Conservation (phyloP, 2,113 vertebrate species). For the Psammodynastes pulverulentus region DNA sequence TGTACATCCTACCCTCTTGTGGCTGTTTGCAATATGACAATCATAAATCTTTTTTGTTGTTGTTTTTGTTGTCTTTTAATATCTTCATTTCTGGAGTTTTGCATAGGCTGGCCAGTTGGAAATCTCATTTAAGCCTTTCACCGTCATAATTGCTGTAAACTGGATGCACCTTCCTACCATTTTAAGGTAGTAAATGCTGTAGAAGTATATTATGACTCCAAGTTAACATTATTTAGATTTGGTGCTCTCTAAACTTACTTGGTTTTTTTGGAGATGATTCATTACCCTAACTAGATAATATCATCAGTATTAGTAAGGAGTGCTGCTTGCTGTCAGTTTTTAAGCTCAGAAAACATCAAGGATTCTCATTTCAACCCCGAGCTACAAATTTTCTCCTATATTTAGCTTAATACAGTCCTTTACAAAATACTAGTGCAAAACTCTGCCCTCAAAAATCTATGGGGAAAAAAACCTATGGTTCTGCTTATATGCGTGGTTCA, state of each 20-base stretch:
- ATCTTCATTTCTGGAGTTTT: neutral
- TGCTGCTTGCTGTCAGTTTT: too few relatives aligned
- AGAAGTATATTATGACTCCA: neutral
- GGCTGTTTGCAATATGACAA: constrained; percentile 56
- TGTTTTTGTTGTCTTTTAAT: neutral
- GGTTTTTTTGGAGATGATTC: too few relatives aligned
- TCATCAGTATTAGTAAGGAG: too few relatives aligned
- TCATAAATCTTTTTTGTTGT: neutral
- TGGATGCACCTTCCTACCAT: neutral
- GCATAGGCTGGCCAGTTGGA: neutral
- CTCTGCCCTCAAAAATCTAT: neutral
- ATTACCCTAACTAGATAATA: too few relatives aligned
- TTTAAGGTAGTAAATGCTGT: neutral
- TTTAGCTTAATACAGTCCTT: too few relatives aligned
- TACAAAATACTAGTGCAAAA: neutral
- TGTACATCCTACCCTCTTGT: constrained; percentile 67
- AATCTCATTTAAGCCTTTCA: neutral
- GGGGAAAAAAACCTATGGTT: neutral
- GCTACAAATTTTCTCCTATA: too few relatives aligned
- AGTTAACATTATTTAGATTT: neutral
- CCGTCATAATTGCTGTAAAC: neutral
- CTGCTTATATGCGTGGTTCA: neutral
- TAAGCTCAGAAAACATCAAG: too few relatives aligned
- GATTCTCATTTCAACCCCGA: too few relatives aligned
- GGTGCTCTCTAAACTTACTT: too few relatives aligned